phyloP scores from a whole-genome alignment of 2,888 invertebrate species.

The Platycheirus albimanus region DNA sequence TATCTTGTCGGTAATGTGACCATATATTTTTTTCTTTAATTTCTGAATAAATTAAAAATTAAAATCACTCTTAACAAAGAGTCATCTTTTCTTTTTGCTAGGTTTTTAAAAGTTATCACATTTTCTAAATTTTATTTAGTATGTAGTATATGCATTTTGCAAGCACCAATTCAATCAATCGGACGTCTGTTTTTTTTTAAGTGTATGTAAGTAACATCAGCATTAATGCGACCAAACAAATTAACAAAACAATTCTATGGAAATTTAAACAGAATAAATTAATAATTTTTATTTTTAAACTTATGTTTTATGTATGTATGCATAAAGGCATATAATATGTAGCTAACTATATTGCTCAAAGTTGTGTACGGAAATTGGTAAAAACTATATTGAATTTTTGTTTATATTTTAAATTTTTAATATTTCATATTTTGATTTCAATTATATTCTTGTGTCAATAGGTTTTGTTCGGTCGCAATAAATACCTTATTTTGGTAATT shows the following conservation, averaged over 20 bases:
- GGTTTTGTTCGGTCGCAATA: constrained; percentile 60
- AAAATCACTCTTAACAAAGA: too few relatives aligned
- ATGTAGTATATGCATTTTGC: too few relatives aligned
- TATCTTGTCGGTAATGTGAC: too few relatives aligned
- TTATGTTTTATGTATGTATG: too few relatives aligned
- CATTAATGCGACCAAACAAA: constrained; percentile 62
- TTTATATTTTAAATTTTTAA: constrained; percentile 1
- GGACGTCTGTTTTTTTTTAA: not conserved
- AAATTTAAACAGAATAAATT: constrained; percentile 7
- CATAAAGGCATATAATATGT: too few relatives aligned
- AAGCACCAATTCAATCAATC: constrained; percentile 59
- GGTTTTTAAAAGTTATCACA: too few relatives aligned
- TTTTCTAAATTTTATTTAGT: too few relatives aligned
- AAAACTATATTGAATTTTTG: not conserved
- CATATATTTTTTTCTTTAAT: too few relatives aligned
- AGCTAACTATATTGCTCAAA: too few relatives aligned
- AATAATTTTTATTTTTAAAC: not conserved
- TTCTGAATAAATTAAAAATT: too few relatives aligned
- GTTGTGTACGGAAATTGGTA: too few relatives aligned
- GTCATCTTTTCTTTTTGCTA: too few relatives aligned
- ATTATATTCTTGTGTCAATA: constrained; percentile 57
- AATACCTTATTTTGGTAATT: constrained; percentile 65
- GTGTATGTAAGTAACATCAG: not conserved
- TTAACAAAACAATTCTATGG: constrained; percentile 58
- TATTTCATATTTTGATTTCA: constrained; percentile 13